Base-by-base conservation (phyloP, 2,113 vertebrate species). In the Uropsilus gracilis region DNA sequence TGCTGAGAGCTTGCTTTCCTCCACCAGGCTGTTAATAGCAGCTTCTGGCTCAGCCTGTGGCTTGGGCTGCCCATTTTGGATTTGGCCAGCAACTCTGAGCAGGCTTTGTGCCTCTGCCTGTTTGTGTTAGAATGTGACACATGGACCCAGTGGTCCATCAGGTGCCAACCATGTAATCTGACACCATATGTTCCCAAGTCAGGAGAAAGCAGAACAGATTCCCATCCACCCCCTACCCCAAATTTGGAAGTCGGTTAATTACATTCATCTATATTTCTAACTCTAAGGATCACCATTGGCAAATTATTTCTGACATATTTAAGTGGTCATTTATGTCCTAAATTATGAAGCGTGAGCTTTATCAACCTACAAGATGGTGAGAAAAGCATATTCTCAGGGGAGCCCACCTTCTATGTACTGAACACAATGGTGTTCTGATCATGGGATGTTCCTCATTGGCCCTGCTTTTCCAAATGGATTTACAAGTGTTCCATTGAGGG, bases 241-340 rank as follows among this genome's bases (percentile, higher is more conserved):
- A 63, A 83, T 97, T 96, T 97, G 95, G 95, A 97, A 98, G 96
- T 97, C 97, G 92, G 97, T 96, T 98, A 98, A 98, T 98, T 98
- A 97, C 88, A 97, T 98, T 98, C 97, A 97, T 98, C 97, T 98
- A 96, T 96, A 98, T 98, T 98, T 97, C 97, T 97, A 97, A 95
- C 97, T 94, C 59, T 87, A 86, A 92, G 96, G 97, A 97, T 98
- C 97, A 98, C 42, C 73, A 96, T 95, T 97, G 94, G 48, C 83
- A 98, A 98, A 98, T 98, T 97, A 97, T 94, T 98, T 87, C 94
- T 98, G 98, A 98, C 97, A 90, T 97, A 98, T 97, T 98, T 97
- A 97, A 97, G 97, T 98, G 98, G 98, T 96, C 97, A 98, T 98
- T 98, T 98, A 97, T 97, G 97, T 98, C 95, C 95, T 97, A 97